Evolutionary conservation across 1,140 invertebrate genomes (phyloP).

Genomic region (Rhynchophorus ferrugineus): DNA sequence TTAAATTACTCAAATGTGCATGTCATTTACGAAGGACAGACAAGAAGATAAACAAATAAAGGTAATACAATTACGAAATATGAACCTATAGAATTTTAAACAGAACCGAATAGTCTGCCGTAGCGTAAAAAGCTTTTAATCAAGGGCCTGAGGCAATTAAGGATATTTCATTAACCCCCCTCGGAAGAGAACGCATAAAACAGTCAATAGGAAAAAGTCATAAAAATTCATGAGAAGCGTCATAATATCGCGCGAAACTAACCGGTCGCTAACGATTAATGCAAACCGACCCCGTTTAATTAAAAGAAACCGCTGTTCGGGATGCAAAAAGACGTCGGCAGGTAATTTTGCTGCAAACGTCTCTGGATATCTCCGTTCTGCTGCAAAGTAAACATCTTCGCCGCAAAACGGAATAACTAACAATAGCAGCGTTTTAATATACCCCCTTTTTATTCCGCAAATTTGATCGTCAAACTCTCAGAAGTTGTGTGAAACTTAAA

Average conservation of each 20-base stretch:
- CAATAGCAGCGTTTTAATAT: not conserved
- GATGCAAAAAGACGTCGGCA: slow-evolving; percentile 19
- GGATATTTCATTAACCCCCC: slow-evolving; percentile 17
- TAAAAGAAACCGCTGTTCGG: slow-evolving; percentile 17
- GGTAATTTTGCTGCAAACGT: slow-evolving; percentile 13
- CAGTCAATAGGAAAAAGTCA: slow-evolving; percentile 16
- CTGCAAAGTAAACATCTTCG: slow-evolving; percentile 15
- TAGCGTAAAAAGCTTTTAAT: slow-evolving; percentile 11
- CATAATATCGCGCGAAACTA: slow-evolving; percentile 18
- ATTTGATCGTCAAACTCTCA: no score
- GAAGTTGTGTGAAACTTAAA: no score
- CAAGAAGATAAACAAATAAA: no score
- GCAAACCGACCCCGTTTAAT: slow-evolving; percentile 19
- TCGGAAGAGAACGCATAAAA: slow-evolving; percentile 2
- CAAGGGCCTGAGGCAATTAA: slow-evolving; percentile 15
- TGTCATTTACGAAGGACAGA: no score
- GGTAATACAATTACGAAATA: no score
- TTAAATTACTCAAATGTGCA: no score
- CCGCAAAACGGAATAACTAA: not conserved
- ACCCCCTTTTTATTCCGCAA: no score
- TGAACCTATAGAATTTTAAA: no score
- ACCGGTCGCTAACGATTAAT: slow-evolving; percentile 19
- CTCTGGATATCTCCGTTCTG: slow-evolving; percentile 14
- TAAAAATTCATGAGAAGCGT: slow-evolving; percentile 20
- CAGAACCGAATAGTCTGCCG: no score